Base-by-base conservation (phyloP, 2,888 invertebrate species). In the Melipona bicolor region DNA sequence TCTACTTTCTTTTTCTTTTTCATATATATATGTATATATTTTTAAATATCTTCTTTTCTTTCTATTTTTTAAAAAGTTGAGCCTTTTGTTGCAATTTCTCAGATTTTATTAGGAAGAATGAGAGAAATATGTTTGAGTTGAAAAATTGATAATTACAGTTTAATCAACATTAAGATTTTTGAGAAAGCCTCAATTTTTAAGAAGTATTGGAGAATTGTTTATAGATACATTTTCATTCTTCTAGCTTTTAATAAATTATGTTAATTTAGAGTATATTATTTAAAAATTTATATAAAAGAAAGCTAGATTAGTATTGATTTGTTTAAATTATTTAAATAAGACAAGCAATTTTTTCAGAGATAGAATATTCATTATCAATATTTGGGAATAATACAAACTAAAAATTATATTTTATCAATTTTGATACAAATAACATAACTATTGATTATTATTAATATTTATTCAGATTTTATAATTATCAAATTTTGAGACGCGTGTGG, bases 1-100 rank as follows among this genome's bases (percentile, higher is more conserved):
- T 59, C 19, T 43, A 62, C 36, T 77, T 52, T 68, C n/a, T 24
- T 49, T 65, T 56, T 32, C 13, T 52, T 56, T 27, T 77, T n/a
- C 13, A 24, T 24, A 59, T 5, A 15, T 59, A 24, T 59, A 24
- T 59, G n/a, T 15, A 59, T 59, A n/a, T 59, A 13, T n/a, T 24
- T 59, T n/a, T 24, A 0, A 59, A 5, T 24, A 4, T n/a, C n/a
- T 56, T n/a, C n/a, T 11, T 2, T 15, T 15, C 56, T n/a, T 56
- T n/a, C 13, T 11, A n/a, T n/a, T 56, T 56, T 21, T 56, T n/a
- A n/a, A 56, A 24, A 5, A 15, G n/a, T 5, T 21, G 2, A 32
- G 9, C 32, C 11, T 32, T 11, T 32, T 13, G 21, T 19, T 32
- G 13, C 21, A 21, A 9, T 64, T 32, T 21, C 32, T 13, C 64